phyloP scores from a whole-genome alignment of 2,113 vertebrate species.

The Vulpes ferrilata region DNA sequence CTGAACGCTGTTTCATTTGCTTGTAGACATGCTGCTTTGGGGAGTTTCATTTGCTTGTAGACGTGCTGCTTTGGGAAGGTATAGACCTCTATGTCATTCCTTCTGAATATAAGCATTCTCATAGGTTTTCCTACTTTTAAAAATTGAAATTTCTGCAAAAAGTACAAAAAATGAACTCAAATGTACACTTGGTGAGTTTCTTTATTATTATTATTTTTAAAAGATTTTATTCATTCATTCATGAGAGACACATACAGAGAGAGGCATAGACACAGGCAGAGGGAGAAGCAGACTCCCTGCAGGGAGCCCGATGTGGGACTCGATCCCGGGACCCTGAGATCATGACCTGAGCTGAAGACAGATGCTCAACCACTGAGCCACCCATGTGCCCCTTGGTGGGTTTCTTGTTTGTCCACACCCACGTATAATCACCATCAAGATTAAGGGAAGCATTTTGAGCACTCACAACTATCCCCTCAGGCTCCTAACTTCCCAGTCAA shows the following conservation, averaged over 20 bases:
- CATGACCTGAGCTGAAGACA: too few relatives aligned
- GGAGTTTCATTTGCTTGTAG: not conserved
- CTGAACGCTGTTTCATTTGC: not conserved
- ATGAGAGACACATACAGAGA: too few relatives aligned
- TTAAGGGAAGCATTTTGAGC: not conserved
- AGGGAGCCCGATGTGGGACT: too few relatives aligned
- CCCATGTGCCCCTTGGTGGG: not conserved
- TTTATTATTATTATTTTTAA: not conserved
- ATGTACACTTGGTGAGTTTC: not conserved
- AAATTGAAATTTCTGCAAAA: not conserved
- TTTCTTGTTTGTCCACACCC: not conserved
- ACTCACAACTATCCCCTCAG: not conserved
- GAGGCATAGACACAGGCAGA: too few relatives aligned
- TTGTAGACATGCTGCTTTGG: not conserved
- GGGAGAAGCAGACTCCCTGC: too few relatives aligned
- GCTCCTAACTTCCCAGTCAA: not conserved
- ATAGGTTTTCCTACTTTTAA: not conserved
- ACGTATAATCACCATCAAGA: not conserved
- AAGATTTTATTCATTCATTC: too few relatives aligned
- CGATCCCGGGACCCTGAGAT: too few relatives aligned
- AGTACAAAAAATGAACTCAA: not conserved
- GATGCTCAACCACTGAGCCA: too few relatives aligned
- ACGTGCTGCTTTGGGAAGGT: fast-evolving
- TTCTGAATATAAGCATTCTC: not conserved
- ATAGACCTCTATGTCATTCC: not conserved